Percentiles rank a stretch among this genome's conserved stretches.
These are phyloP conservation scores for Otolemur garnettii DNA, from an alignment of 2,113 vertebrate genomes.

Conservation along the genomic window DNA sequence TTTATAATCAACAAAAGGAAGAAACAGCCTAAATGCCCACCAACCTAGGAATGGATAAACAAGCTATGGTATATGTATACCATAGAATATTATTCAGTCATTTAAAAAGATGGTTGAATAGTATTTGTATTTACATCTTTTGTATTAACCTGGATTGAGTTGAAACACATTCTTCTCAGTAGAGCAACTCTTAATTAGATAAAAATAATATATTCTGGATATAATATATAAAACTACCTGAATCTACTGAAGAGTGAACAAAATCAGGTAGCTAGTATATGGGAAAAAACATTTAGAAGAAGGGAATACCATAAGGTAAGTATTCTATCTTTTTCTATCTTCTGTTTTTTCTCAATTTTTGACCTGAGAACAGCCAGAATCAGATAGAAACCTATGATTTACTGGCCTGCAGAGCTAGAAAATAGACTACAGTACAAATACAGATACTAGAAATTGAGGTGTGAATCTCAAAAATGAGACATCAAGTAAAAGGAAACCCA, in stretches of 20 bases:
- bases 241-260: background rate
- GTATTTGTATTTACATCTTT: too few species aligned
- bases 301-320: background rate
- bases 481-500: background rate
- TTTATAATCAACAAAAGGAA: too few species aligned
- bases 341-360: background rate
- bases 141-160: too few species aligned
- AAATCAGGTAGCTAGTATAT: background rate
- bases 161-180: too few species aligned
- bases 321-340: background rate
- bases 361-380: background rate
- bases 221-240: background rate
- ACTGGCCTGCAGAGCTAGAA: background rate
- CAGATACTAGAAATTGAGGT: background rate
- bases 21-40: too few species aligned
- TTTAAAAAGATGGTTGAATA: too few species aligned
- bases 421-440: background rate
- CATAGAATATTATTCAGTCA: too few species aligned
- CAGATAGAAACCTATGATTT: background rate
- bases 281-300: background rate
- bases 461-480: background rate
- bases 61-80: too few species aligned
- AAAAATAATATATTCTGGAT: background rate
- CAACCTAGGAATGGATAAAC: too few species aligned
- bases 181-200: background rate